Evolutionary conservation across 1,140 invertebrate species (phyloP).

Genomic region (Camponotus vicinus): DNA sequence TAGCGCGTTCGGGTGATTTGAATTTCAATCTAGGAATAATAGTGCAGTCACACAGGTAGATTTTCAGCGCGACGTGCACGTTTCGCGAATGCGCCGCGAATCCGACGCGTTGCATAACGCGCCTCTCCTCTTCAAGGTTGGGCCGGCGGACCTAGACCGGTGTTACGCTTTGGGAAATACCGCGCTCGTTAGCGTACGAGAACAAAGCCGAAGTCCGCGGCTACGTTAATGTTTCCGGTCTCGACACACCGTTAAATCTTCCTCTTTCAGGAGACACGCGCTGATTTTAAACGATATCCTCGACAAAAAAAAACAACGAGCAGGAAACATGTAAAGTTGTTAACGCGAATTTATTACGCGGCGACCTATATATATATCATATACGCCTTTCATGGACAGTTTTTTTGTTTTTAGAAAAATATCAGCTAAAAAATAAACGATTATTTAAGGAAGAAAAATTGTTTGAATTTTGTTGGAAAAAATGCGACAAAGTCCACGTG

Average conservation of each 20-base stretch:
- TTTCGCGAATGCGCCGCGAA: constrained; percentile 23
- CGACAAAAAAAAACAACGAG: constrained; percentile 44
- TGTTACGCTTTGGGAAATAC: constrained; percentile 67
- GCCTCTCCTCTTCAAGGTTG: constrained; percentile 63
- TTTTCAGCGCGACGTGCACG: constrained; percentile 32
- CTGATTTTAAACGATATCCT: constrained; percentile 38
- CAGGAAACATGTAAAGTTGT: constrained; percentile 29
- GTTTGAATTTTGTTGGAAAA: not conserved
- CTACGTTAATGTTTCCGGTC: constrained; percentile 62
- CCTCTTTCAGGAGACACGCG: constrained; percentile 37
- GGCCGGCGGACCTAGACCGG: constrained; percentile 15
- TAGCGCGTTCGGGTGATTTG: constrained; percentile 11
- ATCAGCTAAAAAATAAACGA: not conserved
- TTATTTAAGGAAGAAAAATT: not conserved
- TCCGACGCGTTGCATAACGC: constrained; percentile 56
- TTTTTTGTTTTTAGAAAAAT: not conserved
- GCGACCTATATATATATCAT: not conserved
- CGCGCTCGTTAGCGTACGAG: constrained; percentile 66
- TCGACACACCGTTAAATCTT: not conserved
- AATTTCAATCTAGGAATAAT: constrained; percentile 46
- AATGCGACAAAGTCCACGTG: not conserved
- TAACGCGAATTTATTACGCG: constrained; percentile 6
- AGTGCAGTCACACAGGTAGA: not conserved
- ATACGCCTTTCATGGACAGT: not conserved
- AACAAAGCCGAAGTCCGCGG: constrained; percentile 64